Base-by-base conservation (phyloP, 2,797 vertebrate species). In the Holocentrus rufus region DNA sequence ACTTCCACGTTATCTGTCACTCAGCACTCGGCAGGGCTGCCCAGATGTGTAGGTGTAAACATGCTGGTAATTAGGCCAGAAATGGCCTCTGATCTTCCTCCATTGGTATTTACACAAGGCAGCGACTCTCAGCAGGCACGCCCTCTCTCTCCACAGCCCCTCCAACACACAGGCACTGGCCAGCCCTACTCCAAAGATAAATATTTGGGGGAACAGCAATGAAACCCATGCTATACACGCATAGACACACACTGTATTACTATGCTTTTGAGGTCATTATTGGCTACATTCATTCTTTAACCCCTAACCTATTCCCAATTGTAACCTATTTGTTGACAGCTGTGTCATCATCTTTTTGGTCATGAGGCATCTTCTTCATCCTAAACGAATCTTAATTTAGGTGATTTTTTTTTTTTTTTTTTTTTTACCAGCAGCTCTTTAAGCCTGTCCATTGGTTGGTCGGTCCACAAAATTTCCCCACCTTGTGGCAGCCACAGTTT, bases 1-100 rank as follows among this genome's bases (percentile, higher is more conserved):
- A 76, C 44, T 39, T 59, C 57, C 42, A 64, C 60, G 60, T 77
- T 69, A 75, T 31, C 64, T 34, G 15, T 89, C 85, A 66, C 46
- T 87, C 82, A 77, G 78, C 81, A 72, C 80, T 83, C 30, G 17
- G 36, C 14, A 11, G 53, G 14, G 18, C 39, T 20, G 71, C n/a
- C 81, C 88, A 91, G 79, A 89, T 88, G 87, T 89, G 71, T 74
- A 77, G 82, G 69, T 85, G 73, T 82, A 88, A 92, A 91, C 89
- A 86, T n/a, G 44, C 31, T 44, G 56, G 76, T 86, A 88, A 91
- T 90, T 83, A 88, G 81, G 71, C 46, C 73, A 73, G 60, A 83
- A 80, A 46, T 75, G 17, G 22, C 80, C 70, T 90, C 85, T 90
- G 86, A 91, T 93, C 78, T 90, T 14, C 54, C 74, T 87, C 89